Evolutionary conservation across 2,797 vertebrate genomes (phyloP).

Genomic region (Tokudaia muenninki): DNA sequence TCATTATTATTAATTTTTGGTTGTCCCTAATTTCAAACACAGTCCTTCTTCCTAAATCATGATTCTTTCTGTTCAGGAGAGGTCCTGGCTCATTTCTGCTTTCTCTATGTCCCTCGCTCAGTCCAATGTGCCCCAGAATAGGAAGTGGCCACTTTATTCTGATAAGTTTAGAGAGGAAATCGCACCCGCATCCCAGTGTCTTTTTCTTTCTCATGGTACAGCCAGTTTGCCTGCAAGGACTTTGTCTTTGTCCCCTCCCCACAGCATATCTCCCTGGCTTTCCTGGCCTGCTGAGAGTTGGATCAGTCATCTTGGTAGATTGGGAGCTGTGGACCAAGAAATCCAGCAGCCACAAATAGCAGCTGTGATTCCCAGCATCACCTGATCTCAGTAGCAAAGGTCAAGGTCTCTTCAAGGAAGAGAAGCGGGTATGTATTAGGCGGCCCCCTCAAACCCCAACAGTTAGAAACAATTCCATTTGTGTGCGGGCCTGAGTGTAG

Average conservation of each 20-base stretch:
- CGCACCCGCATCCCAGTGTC: rapidly evolving
- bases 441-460: neutral
- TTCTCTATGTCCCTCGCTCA: neutral
- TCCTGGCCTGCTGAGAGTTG: neutral
- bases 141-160: neutral
- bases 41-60: neutral
- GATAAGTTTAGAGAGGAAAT: neutral
- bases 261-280: neutral
- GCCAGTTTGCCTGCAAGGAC: neutral
- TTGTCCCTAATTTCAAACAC: neutral
- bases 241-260: rapidly evolving
- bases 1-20: neutral
- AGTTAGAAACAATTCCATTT: conserved; percentile 37
- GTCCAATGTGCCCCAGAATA: neutral
- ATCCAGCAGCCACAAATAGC: neutral
- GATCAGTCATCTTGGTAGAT: neutral
- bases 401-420: neutral
- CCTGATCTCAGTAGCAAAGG: neutral
- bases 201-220: neutral
- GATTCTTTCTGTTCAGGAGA: neutral
- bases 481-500: neutral
- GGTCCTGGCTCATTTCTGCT: neutral
- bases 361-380: neutral
- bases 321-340: neutral
- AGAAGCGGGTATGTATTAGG: neutral